Evolutionary conservation across 2,888 invertebrate species (phyloP).

Genomic region (Cenopis cana): DNA sequence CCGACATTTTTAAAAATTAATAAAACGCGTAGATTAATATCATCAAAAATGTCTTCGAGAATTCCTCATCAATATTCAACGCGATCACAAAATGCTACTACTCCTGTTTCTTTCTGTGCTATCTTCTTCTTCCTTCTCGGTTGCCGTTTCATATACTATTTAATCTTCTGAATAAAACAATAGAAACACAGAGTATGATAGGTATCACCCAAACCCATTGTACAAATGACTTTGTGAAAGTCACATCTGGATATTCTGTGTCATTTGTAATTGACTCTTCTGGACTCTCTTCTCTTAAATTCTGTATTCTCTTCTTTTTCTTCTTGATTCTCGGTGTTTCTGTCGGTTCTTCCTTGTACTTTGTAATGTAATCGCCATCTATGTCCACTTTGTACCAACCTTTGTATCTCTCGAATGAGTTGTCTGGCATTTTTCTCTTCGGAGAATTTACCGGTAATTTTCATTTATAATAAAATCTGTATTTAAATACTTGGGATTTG

Average conservation of each 20-base stretch:
- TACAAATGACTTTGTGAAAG: neutral
- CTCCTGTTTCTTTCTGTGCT: neutral
- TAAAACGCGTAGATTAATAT: neutral
- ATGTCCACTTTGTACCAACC: slow-evolving; percentile 20
- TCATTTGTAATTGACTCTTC: neutral
- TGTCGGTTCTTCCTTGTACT: neutral
- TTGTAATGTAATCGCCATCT: slow-evolving; percentile 5
- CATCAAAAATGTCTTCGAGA: neutral
- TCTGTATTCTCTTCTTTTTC: neutral
- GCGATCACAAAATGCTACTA: neutral
- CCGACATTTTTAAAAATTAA: too few relatives aligned
- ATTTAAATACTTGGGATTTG: neutral
- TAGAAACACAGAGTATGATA: slow-evolving; percentile 8
- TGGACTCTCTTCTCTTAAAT: neutral
- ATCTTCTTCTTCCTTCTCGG: neutral
- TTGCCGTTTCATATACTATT: neutral
- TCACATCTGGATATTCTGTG: neutral
- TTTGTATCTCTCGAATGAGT: slow-evolving; percentile 3
- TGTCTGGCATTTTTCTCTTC: neutral
- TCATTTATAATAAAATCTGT: neutral
- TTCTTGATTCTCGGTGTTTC: neutral
- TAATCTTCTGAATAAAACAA: neutral
- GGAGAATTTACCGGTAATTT: neutral
- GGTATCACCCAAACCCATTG: slow-evolving; percentile 7
- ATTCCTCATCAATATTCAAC: neutral